Percentiles rank a stretch among this genome's conserved stretches.
Conservation (phyloP, 2,888 invertebrate species). For the Drosophila pegasa region DNA sequence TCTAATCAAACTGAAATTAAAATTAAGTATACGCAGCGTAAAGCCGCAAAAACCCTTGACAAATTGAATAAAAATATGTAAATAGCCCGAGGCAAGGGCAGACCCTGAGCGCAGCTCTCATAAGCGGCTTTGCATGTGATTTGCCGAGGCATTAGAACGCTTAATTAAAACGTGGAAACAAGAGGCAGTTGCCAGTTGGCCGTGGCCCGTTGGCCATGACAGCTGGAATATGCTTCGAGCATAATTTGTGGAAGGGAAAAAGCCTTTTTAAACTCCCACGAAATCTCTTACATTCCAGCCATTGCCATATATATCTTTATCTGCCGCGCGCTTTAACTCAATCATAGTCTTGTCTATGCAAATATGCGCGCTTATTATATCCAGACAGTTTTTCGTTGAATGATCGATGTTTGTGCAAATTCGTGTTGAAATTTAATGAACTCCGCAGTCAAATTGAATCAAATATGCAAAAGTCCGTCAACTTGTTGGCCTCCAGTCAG, state of each 20-base stretch:
- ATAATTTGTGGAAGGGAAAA: not conserved
- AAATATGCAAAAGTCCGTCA: slow-evolving; percentile 46
- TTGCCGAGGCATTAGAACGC: not conserved
- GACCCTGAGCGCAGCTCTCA: not conserved
- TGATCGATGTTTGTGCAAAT: slow-evolving; percentile 40
- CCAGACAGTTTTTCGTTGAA: slow-evolving; percentile 18
- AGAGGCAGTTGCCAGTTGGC: slow-evolving; percentile 12
- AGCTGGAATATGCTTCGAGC: not conserved
- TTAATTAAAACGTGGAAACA: slow-evolving; percentile 20
- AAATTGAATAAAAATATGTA: not conserved
- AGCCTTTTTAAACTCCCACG: not conserved
- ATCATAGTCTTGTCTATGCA: slow-evolving; percentile 9
- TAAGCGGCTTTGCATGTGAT: slow-evolving; percentile 25
- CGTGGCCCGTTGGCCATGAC: no score
- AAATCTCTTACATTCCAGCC: not conserved
- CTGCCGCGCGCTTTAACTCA: no score
- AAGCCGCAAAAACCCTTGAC: not conserved
- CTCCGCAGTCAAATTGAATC: slow-evolving; percentile 35
- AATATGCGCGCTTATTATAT: slow-evolving; percentile 20
- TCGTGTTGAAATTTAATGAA: slow-evolving; percentile 42
- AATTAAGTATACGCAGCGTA: not conserved
- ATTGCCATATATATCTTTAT: no score
- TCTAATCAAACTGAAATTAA: not conserved
- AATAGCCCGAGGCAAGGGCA: not conserved
- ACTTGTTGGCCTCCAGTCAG: slow-evolving; percentile 33